phyloP scores from a whole-genome alignment of 1,140 invertebrate genomes.

The Brachionus manjavacas region DNA sequence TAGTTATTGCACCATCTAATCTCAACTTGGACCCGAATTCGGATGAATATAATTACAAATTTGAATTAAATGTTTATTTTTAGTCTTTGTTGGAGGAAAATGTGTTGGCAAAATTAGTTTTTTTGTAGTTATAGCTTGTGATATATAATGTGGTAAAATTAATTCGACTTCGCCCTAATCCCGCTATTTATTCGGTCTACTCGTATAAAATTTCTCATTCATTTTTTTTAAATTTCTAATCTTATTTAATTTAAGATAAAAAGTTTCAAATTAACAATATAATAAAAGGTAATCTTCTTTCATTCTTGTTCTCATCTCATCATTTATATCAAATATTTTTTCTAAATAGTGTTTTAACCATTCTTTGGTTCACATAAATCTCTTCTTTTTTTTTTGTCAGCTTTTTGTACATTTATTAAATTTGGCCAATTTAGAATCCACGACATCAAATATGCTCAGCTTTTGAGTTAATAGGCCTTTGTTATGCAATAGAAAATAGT shows the following conservation, averaged over 20 bases:
- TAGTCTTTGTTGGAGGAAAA: background rate
- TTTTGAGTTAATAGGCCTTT: no score
- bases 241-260: conserved; percentile 42
- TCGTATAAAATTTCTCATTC: conserved; percentile 23
- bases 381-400: background rate
- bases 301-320: conserved; percentile 1
- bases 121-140: background rate
- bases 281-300: conserved; percentile 33
- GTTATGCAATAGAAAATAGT: background rate
- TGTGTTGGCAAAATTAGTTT: conserved; percentile 10
- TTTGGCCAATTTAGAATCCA: background rate
- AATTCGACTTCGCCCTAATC: conserved; percentile 11
- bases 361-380: conserved; percentile 16
- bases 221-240: conserved; percentile 28
- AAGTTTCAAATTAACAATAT: conserved; percentile 41
- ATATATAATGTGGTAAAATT: conserved; percentile 23
- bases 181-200: conserved; percentile 31
- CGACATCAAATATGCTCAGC: background rate
- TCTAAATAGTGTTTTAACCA: conserved; percentile 27
- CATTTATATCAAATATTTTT: background rate
- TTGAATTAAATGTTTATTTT: background rate
- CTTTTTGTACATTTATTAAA: background rate
- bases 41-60: background rate
- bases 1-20: background rate
- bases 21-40: background rate